phyloP scores from a whole-genome alignment of 2,888 invertebrate species.

The Linyphia triangularis region DNA sequence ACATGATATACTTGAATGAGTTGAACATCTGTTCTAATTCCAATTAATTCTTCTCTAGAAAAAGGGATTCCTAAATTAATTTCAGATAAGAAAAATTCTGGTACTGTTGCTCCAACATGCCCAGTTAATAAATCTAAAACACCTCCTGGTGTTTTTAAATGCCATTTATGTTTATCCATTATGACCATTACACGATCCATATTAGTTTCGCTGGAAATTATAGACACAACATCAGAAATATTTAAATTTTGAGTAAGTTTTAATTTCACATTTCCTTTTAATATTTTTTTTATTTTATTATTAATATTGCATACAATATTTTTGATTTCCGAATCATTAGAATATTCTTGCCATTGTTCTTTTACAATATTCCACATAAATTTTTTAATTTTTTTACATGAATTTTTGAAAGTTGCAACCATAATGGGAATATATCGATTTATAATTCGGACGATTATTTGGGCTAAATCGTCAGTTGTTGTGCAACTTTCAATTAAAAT shows the following conservation, averaged over 20 bases:
- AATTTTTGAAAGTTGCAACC: not conserved
- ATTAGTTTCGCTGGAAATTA: too few relatives aligned
- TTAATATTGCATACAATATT: too few relatives aligned
- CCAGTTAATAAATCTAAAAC: slow-evolving; percentile 42
- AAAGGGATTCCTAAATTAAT: not conserved
- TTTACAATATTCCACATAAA: slow-evolving; percentile 27
- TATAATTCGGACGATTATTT: not conserved
- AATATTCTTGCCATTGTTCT: slow-evolving; percentile 43
- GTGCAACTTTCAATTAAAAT: not conserved
- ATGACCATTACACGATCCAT: too few relatives aligned
- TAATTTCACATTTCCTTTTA: too few relatives aligned
- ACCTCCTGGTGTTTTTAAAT: not conserved
- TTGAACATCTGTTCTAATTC: too few relatives aligned
- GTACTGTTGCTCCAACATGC: slow-evolving; percentile 28
- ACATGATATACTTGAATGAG: not conserved
- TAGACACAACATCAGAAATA: too few relatives aligned
- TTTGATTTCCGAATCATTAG: too few relatives aligned
- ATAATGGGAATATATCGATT: slow-evolving; percentile 3
- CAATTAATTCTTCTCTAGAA: not conserved
- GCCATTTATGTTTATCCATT: slow-evolving; percentile 37
- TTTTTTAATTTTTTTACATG: not conserved
- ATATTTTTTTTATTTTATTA: too few relatives aligned
- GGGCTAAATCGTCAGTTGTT: not conserved
- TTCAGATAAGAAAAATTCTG: slow-evolving; percentile 41
- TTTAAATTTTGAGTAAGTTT: too few relatives aligned